Conservation (phyloP, 2,113 vertebrate genomes). For the Cinclus mexicanus region DNA sequence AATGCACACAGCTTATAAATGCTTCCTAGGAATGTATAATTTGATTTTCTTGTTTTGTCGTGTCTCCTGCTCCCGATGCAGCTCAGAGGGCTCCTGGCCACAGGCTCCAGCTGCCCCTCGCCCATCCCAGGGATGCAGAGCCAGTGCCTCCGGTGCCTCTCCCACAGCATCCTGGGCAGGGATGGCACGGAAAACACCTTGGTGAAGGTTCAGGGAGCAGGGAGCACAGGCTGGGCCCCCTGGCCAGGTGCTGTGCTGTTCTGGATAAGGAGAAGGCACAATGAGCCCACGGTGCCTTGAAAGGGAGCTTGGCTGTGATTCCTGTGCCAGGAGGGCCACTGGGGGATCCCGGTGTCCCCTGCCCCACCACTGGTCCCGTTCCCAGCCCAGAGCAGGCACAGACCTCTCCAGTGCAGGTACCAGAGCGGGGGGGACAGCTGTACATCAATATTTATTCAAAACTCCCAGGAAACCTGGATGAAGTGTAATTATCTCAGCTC, state of each 20-base stretch:
- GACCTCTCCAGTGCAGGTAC: slow-evolving; percentile 2
- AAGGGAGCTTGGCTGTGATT: neutral
- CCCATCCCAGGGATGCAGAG: no score
- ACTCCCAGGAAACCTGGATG: slow-evolving; percentile 74
- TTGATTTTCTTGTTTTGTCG: slow-evolving; percentile 69
- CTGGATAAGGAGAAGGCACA: neutral
- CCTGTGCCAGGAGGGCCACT: accelerated
- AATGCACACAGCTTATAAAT: slow-evolving; percentile 64
- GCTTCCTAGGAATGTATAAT: slow-evolving; percentile 73
- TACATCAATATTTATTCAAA: slow-evolving; percentile 74
- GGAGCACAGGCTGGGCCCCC: neutral
- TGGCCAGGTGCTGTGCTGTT: accelerated
- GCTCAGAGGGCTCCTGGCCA: neutral
- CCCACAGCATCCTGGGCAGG: accelerated
- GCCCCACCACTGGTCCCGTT: accelerated
- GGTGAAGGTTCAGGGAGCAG: accelerated
- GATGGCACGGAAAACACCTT: accelerated
- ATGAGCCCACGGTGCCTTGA: accelerated
- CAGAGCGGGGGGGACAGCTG: slow-evolving; percentile 68
- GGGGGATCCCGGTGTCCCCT: neutral
- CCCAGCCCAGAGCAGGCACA: neutral
- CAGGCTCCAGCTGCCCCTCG: neutral
- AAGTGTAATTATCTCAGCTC: slow-evolving; percentile 77
- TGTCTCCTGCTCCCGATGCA: slow-evolving; percentile 10
- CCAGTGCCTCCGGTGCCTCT: neutral